A percentile compares a stretch with the other conserved stretches of the same genome.
phyloP scores from a whole-genome alignment of 2,797 vertebrate genomes.

The Pagetopsis macropterus region DNA sequence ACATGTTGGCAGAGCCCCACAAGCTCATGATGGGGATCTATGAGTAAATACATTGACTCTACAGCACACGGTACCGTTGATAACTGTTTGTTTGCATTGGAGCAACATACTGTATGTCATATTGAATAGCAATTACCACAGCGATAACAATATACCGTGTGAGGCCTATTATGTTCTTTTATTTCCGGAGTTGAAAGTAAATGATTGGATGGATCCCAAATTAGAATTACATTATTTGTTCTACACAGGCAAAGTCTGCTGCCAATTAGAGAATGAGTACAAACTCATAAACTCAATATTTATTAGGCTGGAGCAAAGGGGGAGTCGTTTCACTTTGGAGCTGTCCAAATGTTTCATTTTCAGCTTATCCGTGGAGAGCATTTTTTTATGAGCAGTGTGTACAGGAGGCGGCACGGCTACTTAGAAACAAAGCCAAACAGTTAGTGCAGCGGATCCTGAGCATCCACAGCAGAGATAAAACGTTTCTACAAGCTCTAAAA shows the following conservation, averaged over 20 bases:
- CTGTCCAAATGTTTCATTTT: slow-evolving; percentile 67
- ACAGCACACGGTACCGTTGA: background rate
- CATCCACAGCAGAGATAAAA: background rate
- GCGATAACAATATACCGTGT: slow-evolving; percentile 19
- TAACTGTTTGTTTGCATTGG: background rate
- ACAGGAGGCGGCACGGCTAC: slow-evolving; percentile 2
- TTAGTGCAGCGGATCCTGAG: slow-evolving; percentile 5
- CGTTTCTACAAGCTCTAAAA: background rate
- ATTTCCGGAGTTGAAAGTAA: slow-evolving; percentile 39
- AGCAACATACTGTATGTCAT: background rate
- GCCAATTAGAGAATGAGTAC: slow-evolving; percentile 75
- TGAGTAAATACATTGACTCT: slow-evolving; percentile 16
- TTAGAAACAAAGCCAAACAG: slow-evolving; percentile 13
- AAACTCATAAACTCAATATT: slow-evolving; percentile 72
- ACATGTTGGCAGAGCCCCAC: background rate
- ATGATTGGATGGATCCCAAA: slow-evolving; percentile 61
- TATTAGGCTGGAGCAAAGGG: slow-evolving; percentile 52
- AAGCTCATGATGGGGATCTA: slow-evolving; percentile 1
- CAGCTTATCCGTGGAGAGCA: slow-evolving; percentile 51
- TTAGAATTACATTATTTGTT: slow-evolving; percentile 67
- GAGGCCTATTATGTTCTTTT: slow-evolving; percentile 35
- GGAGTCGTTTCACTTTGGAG: slow-evolving; percentile 39
- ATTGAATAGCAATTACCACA: slow-evolving; percentile 28
- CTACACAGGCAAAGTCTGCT: slow-evolving; percentile 62
- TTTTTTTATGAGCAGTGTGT: slow-evolving; percentile 29